phyloP scores from a whole-genome alignment of 2,113 vertebrate species.

The Neolamprologus caudopunctatus region DNA sequence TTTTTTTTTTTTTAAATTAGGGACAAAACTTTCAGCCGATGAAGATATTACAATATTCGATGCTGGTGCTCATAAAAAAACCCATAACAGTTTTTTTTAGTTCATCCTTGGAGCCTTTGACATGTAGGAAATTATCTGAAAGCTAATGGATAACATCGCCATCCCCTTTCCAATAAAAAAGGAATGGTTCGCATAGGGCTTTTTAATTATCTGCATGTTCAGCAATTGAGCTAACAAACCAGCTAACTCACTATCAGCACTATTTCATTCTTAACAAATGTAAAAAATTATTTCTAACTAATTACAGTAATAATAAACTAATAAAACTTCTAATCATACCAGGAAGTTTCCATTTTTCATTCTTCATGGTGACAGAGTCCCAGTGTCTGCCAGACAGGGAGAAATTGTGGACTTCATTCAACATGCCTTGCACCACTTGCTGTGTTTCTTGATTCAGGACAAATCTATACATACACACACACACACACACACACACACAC shows the following conservation, averaged over 20 bases:
- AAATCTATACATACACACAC: constrained; percentile 3
- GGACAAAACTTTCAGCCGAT: background rate
- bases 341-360: background rate
- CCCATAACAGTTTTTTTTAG: background rate
- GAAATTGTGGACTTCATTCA: background rate
- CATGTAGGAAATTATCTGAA: background rate
- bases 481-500: background rate
- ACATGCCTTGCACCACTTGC: background rate
- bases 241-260: background rate
- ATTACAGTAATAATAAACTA: background rate
- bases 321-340: background rate
- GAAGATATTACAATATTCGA: background rate
- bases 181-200: background rate
- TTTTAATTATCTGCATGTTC: background rate
- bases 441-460: background rate
- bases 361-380: background rate
- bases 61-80: background rate
- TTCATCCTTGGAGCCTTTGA: background rate
- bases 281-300: background rate
- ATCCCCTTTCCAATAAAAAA: background rate
- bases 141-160: background rate
- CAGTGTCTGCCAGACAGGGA: background rate
- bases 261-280: background rate
- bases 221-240: background rate
- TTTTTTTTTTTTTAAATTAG: background rate